Evolutionary conservation across 2,797 vertebrate species (phyloP), one percentile per base, ranked within the genome.

Genomic region (Macroramphosus scolopax): DNA sequence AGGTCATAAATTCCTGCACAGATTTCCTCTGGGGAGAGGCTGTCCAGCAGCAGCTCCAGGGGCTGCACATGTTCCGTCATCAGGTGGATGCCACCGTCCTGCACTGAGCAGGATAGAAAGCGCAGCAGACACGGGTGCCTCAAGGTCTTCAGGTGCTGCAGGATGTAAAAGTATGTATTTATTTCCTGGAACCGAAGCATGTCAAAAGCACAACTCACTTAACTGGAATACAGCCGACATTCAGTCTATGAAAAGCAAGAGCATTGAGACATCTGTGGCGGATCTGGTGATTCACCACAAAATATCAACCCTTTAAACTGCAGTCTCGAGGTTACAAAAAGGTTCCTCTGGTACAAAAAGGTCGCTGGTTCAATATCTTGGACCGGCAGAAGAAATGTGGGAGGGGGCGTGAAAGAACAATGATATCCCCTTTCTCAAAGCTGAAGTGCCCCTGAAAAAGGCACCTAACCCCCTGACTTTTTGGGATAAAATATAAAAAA

Each of bases 121-220:
- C 94, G 92, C 52, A 99, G 88, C 54, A 99, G 88, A 80, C 94
- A 94, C 1, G 96, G 96, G 70, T 99, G 96, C 68, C 96, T 91
- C 51, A 99, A 83, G 8, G 95, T 99, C 85, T 98, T 98, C 84
- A 99, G 83, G 82, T 99, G 96, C 96, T 99, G 87, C 17, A 57
- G 51, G 43, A 72, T 38, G 56, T 29, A 0, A 39, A 41, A 47
- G 3, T 1, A 36, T 34, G 15, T 12, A 1, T 22, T 36, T 11
- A 20, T 28, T 32, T 36, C n/a, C 3, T 5, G 15, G 18, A 6
- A 40, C 28, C 12, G 15, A 36, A 5, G 2, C 29, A 30, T 10
- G 37, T 20, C 5, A 14, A 5, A 5, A 30, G 37, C n/a, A n/a
- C n/a, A n/a, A n/a, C 5, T 15, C n/a, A 12, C 6, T 38, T n/a